phyloP scores from a whole-genome alignment of 1,140 invertebrate genomes.

The Cryptotermes secundus region DNA sequence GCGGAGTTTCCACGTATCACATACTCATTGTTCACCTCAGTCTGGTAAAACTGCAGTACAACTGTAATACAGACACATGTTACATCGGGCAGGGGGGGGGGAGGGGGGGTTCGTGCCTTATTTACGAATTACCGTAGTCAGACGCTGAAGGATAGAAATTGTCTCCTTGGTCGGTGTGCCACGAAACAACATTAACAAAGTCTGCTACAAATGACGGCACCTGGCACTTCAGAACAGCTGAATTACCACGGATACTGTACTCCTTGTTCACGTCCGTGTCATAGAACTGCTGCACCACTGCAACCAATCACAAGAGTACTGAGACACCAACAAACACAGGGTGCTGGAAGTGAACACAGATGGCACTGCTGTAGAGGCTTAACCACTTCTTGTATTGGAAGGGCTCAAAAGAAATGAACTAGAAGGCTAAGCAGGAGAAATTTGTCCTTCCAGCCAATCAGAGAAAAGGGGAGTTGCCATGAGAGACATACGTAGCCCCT shows the following conservation, averaged over 20 bases:
- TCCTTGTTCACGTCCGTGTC: conserved; percentile 88
- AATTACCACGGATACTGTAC: conserved; percentile 87
- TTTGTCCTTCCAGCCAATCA: too few relatives aligned
- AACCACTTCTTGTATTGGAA: too few relatives aligned
- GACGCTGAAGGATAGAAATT: conserved; percentile 54
- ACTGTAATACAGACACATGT: conserved; percentile 57
- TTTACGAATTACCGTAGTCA: conserved; percentile 34
- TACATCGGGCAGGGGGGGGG: too few relatives aligned
- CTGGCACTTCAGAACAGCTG: conserved; percentile 87
- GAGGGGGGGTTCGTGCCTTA: not conserved
- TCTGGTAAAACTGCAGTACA: conserved; percentile 84
- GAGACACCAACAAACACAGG: too few relatives aligned
- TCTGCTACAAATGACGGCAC: conserved; percentile 91
- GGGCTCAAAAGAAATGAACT: too few relatives aligned
- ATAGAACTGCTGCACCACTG: conserved; percentile 85
- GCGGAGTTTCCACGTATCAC: conserved; percentile 90
- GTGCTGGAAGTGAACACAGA: too few relatives aligned
- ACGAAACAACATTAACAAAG: conserved; percentile 85
- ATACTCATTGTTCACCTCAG: conserved; percentile 90
- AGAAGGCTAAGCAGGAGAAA: too few relatives aligned
- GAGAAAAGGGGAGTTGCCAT: too few relatives aligned
- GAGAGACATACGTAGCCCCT: too few relatives aligned
- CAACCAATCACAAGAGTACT: conserved; percentile 37
- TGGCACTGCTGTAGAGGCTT: too few relatives aligned
- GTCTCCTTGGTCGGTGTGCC: conserved; percentile 79